Percentiles rank a stretch among this genome's conserved stretches.
Evolutionary conservation across 2,797 vertebrate species (phyloP).

Genomic region (Pantherophis alleghaniensis): DNA sequence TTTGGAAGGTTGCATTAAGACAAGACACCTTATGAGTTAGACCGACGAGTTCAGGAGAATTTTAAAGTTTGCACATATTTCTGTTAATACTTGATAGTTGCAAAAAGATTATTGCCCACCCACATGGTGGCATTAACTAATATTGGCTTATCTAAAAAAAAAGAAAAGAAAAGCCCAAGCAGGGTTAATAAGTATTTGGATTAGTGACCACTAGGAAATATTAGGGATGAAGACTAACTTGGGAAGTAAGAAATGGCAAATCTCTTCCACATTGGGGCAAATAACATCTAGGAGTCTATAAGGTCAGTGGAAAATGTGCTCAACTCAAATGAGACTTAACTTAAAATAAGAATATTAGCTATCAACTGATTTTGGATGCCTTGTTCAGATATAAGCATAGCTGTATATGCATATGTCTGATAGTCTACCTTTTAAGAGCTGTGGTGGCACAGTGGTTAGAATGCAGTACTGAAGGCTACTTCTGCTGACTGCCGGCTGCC

Average conservation of each 20-base stretch:
- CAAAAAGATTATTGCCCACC: neutral
- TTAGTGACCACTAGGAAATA: neutral
- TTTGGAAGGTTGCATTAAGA: neutral
- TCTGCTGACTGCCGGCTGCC: too few relatives aligned
- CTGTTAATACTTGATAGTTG: neutral
- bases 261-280: neutral
- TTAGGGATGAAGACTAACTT: neutral
- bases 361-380: neutral
- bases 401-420: neutral
- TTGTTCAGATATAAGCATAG: neutral
- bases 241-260: neutral
- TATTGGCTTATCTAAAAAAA: neutral
- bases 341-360: neutral
- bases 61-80: neutral
- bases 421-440: too few relatives aligned
- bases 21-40: neutral
- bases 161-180: neutral
- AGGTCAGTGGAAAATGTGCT: neutral
- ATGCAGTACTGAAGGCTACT: too few relatives aligned
- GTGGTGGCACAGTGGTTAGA: too few relatives aligned
- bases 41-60: neutral
- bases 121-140: neutral
- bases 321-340: neutral
- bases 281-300: neutral
- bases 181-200: neutral